A percentile compares a stretch with the other conserved stretches of the same genome.
These are phyloP conservation scores for Pachycephala philippinensis DNA, from an alignment of 2,113 vertebrate species.

Conservation along the genomic window DNA sequence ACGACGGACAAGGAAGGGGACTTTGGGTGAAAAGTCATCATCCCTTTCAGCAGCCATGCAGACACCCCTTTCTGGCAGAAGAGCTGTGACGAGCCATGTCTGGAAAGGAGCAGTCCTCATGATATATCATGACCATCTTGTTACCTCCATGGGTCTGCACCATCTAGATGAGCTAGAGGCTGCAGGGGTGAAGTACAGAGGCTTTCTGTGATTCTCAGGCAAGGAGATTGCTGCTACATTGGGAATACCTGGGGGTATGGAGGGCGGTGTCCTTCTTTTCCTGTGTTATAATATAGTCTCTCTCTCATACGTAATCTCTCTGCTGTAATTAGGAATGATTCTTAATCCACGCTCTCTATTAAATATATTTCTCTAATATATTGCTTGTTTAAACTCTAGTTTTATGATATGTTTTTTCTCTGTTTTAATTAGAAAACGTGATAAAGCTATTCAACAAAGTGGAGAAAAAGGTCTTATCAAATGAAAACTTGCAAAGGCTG, in stretches of 20 bases:
- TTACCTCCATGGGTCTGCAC: neutral
- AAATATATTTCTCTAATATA: neutral
- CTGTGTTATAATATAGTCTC: neutral
- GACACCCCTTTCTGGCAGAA: neutral
- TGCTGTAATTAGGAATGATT: neutral
- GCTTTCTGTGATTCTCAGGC: neutral
- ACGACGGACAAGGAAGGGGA: neutral
- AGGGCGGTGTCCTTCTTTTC: neutral
- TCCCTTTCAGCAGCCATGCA: neutral
- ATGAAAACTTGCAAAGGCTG: neutral
- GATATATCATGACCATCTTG: fast-evolving
- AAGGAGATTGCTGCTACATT: neutral
- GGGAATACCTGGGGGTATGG: neutral
- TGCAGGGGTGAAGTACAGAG: neutral
- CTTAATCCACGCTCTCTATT: neutral
- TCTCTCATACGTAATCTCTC: neutral
- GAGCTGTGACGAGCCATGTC: fast-evolving
- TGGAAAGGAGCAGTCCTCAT: neutral
- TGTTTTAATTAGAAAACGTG: neutral
- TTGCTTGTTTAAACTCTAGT: neutral
- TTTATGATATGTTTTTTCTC: neutral
- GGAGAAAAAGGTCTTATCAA: neutral
- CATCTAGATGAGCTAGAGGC: neutral
- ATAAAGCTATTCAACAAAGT: neutral
- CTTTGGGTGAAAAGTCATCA: neutral